Percentiles rank a stretch among this genome's conserved stretches.
phyloP scores from a whole-genome alignment of 2,113 vertebrate species.

The Arenaria interpres region DNA sequence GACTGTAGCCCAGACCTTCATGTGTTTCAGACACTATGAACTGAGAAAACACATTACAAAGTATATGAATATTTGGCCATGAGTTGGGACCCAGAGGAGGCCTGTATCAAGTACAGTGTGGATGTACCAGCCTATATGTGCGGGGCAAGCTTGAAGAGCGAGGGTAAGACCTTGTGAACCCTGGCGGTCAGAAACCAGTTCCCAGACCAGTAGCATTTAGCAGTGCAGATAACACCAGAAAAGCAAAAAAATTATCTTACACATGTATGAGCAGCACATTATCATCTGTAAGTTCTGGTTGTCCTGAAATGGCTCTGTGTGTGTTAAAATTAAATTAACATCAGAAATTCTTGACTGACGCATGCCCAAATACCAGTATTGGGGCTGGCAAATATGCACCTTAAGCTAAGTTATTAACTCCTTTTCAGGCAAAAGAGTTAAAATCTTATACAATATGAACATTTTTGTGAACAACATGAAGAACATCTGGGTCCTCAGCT shows the following conservation, averaged over 20 bases:
- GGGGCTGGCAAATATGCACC: not conserved
- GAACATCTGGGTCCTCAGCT: not conserved
- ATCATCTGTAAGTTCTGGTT: not conserved
- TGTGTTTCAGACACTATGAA: not conserved
- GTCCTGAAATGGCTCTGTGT: not conserved
- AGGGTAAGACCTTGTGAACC: not conserved
- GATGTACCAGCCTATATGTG: not conserved
- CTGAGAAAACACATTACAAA: not conserved
- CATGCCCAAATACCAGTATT: not conserved
- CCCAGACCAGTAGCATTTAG: not conserved
- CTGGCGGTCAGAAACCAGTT: not conserved
- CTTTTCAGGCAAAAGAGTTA: not conserved
- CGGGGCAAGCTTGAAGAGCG: not conserved
- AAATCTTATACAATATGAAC: not conserved
- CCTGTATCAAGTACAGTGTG: not conserved
- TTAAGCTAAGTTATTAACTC: not conserved
- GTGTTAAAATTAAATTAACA: not conserved
- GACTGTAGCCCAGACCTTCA: not conserved
- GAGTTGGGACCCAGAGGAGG: not conserved
- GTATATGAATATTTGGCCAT: not conserved
- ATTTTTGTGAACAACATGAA: not conserved
- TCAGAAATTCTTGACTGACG: not conserved
- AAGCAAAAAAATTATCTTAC: not conserved
- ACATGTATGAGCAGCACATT: not conserved
- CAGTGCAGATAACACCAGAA: not conserved